Evolutionary conservation across 2,113 vertebrate species (phyloP).

Genomic region (Colius striatus): DNA sequence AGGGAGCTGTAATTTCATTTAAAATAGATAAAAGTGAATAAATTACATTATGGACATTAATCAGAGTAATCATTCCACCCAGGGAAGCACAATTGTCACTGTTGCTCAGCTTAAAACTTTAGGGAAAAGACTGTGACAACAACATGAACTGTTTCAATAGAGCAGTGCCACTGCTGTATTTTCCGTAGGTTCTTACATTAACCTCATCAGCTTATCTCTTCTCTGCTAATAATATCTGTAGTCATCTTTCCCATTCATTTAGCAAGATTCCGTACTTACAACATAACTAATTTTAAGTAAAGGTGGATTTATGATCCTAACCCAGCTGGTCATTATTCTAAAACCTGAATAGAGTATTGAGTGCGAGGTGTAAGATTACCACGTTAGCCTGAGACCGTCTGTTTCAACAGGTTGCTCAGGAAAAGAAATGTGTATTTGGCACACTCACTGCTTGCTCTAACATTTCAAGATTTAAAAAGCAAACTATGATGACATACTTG

Average conservation of each 20-base stretch:
- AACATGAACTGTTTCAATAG: background rate
- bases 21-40: background rate
- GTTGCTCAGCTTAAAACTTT: conserved; percentile 2
- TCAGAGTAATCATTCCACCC: background rate
- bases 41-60: background rate
- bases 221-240: background rate
- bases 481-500: background rate
- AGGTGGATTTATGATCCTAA: background rate
- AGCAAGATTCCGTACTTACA: background rate
- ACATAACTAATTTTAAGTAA: background rate
- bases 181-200: background rate
- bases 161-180: background rate
- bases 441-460: conserved; percentile 33
- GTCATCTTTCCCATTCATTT: background rate
- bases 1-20: conserved; percentile 11
- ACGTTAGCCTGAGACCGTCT: background rate
- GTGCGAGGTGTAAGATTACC: background rate
- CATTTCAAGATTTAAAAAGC: conserved; percentile 14
- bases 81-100: background rate
- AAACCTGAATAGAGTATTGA: background rate
- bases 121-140: conserved; percentile 18
- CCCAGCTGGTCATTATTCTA: background rate
- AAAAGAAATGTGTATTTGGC: background rate
- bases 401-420: conserved; percentile 19
- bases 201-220: background rate